Conservation (phyloP, 2,888 invertebrate species). For the Drosophila anomalata region DNA sequence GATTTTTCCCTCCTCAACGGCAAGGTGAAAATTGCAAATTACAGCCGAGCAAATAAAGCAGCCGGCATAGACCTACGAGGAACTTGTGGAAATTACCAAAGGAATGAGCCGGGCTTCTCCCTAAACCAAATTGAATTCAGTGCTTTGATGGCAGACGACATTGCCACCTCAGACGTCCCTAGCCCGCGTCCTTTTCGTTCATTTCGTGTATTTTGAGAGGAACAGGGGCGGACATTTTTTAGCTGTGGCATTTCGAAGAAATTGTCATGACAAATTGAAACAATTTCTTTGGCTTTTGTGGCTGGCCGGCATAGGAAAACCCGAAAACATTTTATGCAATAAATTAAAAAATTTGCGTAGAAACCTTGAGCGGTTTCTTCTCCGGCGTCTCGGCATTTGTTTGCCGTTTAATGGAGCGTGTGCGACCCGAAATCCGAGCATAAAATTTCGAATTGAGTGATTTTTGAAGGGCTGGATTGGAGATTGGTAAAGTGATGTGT, state of each 20-base stretch:
- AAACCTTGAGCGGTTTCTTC: conserved; percentile 42
- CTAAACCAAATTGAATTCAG: conserved; percentile 79
- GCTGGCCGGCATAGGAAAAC: conserved; percentile 55
- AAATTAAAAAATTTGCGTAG: conserved; percentile 74
- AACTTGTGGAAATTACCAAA: conserved; percentile 47
- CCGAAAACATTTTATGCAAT: conserved; percentile 70
- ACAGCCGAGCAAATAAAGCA: conserved; percentile 73
- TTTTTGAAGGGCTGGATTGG: conserved; percentile 54
- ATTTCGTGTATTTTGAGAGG: background rate
- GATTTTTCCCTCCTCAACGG: conserved; percentile 29
- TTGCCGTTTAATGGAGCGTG: conserved; percentile 72
- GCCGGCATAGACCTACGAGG: conserved; percentile 58
- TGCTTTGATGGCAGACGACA: conserved; percentile 54
- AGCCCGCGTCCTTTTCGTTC: conserved; percentile 12
- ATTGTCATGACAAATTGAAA: conserved; percentile 79
- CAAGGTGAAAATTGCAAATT: conserved; percentile 80
- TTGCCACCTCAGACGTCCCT: conserved; percentile 17
- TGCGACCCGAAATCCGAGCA: conserved; percentile 39
- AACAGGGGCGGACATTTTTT: conserved; percentile 42
- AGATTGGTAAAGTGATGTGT: conserved; percentile 24
- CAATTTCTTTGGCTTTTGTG: conserved; percentile 78
- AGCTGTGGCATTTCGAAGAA: conserved; percentile 63
- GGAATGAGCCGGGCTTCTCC: conserved; percentile 56
- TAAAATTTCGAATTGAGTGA: conserved; percentile 67
- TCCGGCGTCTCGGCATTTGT: conserved; percentile 54